These are phyloP conservation scores for Agrotis puta DNA, from an alignment of 2,888 invertebrate genomes.

Conservation along the genomic window DNA sequence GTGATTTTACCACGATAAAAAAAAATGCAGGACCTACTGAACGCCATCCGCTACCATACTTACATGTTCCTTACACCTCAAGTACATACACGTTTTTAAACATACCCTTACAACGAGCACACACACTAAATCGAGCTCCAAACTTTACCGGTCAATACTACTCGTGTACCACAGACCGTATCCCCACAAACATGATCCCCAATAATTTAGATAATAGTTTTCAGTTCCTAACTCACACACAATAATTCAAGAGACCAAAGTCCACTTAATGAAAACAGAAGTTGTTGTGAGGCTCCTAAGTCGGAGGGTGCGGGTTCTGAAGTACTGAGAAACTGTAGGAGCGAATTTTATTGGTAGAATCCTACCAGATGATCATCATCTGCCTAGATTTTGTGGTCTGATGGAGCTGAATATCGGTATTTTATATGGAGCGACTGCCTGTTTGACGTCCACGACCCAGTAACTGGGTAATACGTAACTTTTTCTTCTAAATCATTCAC, in stretches of 20 bases:
- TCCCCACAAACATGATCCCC: conserved; percentile 49
- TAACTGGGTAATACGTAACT: no score
- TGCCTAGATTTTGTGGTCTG: no score
- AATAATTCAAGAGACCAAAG: conserved; percentile 59
- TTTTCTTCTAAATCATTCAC: no score
- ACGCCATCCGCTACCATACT: no score
- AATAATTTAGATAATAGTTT: conserved; percentile 61
- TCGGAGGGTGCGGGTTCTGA: not conserved
- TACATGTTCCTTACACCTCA: no score
- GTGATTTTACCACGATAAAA: no score
- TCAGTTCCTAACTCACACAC: conserved; percentile 60
- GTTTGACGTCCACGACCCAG: no score
- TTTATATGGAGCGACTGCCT: no score
- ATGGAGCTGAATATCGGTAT: no score
- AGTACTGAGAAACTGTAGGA: no score
- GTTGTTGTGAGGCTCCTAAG: conserved; percentile 24
- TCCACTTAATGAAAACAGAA: conserved; percentile 66
- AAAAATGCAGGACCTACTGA: no score
- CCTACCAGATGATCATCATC: no score
- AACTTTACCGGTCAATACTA: not conserved
- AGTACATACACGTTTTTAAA: not conserved
- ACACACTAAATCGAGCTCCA: not conserved
- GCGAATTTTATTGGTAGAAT: not conserved
- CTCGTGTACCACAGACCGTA: conserved; percentile 11
- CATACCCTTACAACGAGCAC: not conserved